These are phyloP conservation scores for Steinernema carpocapsae DNA, from an alignment of 2,888 invertebrate species.

Conservation along the genomic window DNA sequence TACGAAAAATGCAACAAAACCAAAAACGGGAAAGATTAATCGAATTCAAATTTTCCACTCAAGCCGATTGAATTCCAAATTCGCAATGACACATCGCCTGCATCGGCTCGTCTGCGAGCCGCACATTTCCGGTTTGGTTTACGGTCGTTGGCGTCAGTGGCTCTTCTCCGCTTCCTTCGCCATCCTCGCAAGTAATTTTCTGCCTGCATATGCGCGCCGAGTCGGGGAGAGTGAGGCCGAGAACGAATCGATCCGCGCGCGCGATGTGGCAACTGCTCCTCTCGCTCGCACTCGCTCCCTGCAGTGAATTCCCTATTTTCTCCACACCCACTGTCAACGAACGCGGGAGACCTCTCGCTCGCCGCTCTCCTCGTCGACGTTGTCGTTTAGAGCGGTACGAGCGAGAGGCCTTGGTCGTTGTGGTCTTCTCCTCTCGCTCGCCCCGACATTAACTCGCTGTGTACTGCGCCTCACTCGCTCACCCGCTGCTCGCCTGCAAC, in stretches of 20 bases:
- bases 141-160: not conserved
- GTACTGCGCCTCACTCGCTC: not conserved
- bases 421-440: not conserved
- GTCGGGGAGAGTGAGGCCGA: not conserved
- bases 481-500: constrained; percentile 11
- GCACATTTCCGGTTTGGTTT: constrained; percentile 22
- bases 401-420: not conserved
- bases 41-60: not conserved
- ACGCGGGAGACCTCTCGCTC: too few relatives aligned
- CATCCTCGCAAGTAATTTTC: not conserved
- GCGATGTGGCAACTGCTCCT: not conserved
- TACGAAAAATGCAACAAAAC: not conserved
- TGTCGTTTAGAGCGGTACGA: not conserved
- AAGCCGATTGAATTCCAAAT: constrained; percentile 6
- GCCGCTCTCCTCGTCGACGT: not conserved
- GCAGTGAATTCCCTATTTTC: too few relatives aligned
- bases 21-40: too few relatives aligned
- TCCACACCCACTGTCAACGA: too few relatives aligned
- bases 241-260: not conserved
- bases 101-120: not conserved
- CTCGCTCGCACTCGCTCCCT: constrained; percentile 14
- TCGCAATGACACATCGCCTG: not conserved
- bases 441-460: not conserved
- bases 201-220: constrained; percentile 16
- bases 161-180: not conserved